Conservation (phyloP, 2,888 invertebrate genomes). For the Dolichopus griseipennis region DNA sequence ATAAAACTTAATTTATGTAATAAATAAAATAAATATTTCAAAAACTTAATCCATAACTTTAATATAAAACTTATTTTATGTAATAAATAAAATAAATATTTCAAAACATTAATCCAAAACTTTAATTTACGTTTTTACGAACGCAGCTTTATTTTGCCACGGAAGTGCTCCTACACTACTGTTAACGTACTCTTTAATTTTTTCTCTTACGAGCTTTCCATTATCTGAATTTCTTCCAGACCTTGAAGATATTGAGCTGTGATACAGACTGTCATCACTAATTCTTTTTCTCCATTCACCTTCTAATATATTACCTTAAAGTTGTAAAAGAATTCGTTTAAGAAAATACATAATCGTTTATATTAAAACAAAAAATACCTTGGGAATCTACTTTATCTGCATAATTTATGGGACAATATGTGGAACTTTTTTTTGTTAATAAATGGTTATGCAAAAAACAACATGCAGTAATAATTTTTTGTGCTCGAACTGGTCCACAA, state of each 20-base stretch:
- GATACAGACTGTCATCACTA: neutral
- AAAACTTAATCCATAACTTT: no score
- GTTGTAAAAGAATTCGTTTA: neutral
- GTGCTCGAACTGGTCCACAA: neutral
- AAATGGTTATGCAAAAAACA: neutral
- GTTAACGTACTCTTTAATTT: neutral
- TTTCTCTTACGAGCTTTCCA: neutral
- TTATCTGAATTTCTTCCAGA: neutral
- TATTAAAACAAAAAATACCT: no score
- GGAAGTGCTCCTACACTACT: neutral
- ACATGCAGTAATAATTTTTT: neutral
- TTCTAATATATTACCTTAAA: constrained; percentile 12
- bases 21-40: no score
- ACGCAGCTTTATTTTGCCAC: neutral
- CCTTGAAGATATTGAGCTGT: neutral
- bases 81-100: no score
- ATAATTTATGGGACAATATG: neutral
- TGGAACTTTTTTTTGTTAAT: neutral
- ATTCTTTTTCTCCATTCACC: constrained; percentile 17
- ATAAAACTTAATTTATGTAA: neutral
- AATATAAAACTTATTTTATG: no score
- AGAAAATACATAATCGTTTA: no score
- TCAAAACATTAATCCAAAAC: no score
- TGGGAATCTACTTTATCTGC: neutral
- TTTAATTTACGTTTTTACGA: neutral